phyloP scores from a whole-genome alignment of 2,113 vertebrate genomes.

The Pithys albifrons region DNA sequence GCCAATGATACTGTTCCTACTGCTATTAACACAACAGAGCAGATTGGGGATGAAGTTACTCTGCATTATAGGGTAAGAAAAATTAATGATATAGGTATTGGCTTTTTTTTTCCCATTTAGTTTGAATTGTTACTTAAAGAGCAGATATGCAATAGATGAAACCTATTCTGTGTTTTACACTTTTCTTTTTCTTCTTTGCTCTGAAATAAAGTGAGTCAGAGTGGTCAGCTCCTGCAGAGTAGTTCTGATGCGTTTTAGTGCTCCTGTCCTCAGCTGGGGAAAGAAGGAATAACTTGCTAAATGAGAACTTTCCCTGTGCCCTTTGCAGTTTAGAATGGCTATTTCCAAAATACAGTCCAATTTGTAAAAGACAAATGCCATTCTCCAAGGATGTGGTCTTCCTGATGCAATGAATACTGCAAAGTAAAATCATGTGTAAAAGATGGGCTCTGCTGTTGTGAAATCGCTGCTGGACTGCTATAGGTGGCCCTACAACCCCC shows the following conservation, averaged over 20 bases:
- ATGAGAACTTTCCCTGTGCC: not conserved
- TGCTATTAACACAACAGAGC: constrained; percentile 81
- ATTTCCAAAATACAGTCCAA: not conserved
- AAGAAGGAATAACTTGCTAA: not conserved
- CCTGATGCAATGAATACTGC: not conserved
- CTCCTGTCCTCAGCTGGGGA: not conserved
- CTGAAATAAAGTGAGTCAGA: not conserved
- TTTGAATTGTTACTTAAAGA: not conserved
- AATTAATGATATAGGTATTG: not conserved
- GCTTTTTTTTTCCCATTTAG: not conserved
- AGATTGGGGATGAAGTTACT: constrained; percentile 87
- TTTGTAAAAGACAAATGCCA: not conserved
- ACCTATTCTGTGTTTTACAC: not conserved
- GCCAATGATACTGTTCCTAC: constrained; percentile 80
- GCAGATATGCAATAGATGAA: not conserved
- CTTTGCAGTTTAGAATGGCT: not conserved
- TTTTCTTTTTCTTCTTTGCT: not conserved
- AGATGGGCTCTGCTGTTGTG: not conserved
- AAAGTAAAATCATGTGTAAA: not conserved
- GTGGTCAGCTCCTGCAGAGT: not conserved
- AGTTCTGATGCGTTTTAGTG: not conserved
- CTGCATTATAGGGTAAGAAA: constrained; percentile 88
- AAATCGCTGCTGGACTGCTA: not conserved
- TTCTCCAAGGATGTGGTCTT: not conserved
- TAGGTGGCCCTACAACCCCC: not conserved